These are phyloP conservation scores for Mustela nigripes DNA, from an alignment of 2,113 vertebrate species.

Conservation along the genomic window DNA sequence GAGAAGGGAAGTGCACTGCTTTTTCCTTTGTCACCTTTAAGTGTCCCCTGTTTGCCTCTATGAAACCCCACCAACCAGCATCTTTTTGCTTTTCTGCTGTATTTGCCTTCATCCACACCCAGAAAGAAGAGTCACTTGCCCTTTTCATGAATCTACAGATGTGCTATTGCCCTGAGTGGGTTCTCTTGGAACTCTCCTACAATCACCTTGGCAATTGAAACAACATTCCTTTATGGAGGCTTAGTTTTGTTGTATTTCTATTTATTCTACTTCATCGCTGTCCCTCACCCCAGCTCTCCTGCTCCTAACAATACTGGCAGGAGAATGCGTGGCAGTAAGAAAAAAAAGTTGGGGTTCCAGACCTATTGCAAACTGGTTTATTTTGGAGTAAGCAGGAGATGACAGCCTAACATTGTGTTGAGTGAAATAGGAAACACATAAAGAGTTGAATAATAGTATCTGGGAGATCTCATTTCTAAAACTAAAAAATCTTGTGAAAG, in stretches of 20 bases:
- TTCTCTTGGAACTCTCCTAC: not conserved
- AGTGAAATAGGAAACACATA: not conserved
- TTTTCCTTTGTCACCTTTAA: not conserved
- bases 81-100: not conserved
- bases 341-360: not conserved
- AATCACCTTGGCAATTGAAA: not conserved
- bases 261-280: fast-evolving
- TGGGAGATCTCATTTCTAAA: constrained; percentile 26
- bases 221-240: not conserved
- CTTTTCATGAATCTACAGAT: not conserved
- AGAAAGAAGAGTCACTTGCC: not conserved
- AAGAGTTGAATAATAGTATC: not conserved
- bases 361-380: not conserved
- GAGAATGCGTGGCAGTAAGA: not conserved
- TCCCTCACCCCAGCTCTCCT: not conserved
- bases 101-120: not conserved
- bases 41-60: not conserved
- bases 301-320: not conserved
- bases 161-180: fast-evolving
- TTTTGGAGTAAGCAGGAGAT: not conserved
- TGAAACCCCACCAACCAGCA: too few species aligned
- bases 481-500: not conserved
- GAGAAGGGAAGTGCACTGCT: not conserved
- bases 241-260: not conserved
- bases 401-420: not conserved